Percentiles rank a stretch among this genome's conserved stretches.
Conservation (phyloP, 2,888 invertebrate species). For the Eupithecia pulchellata region DNA sequence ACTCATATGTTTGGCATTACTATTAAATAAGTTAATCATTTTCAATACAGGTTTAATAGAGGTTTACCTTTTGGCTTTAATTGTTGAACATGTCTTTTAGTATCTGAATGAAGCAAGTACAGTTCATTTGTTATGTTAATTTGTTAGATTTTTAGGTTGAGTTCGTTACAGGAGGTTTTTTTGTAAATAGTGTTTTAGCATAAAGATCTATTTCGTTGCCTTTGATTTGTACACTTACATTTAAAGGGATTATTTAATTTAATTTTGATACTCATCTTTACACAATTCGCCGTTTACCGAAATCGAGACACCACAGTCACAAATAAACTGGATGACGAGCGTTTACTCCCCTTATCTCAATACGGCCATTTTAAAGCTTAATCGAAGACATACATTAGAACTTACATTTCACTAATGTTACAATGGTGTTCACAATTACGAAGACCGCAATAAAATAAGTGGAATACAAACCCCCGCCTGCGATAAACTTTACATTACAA, state of each 20-base stretch:
- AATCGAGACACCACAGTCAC: conserved; percentile 75
- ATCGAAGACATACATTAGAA: conserved; percentile 44
- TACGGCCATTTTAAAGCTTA: conserved; percentile 67
- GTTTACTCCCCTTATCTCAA: conserved; percentile 60
- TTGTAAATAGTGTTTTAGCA: neutral
- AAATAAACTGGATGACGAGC: conserved; percentile 69
- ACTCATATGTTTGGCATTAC: neutral
- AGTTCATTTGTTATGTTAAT: neutral
- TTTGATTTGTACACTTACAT: neutral
- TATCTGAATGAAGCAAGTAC: neutral
- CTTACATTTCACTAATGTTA: conserved; percentile 33
- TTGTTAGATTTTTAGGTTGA: neutral
- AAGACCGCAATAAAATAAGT: conserved; percentile 59
- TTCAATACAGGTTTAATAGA: neutral
- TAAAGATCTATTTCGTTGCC: neutral
- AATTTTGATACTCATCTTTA: neutral
- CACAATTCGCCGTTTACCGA: conserved; percentile 47
- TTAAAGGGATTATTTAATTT: neutral
- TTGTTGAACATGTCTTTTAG: neutral
- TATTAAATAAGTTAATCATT: neutral
- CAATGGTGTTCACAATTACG: conserved; percentile 63
- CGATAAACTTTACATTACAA: conserved; percentile 57
- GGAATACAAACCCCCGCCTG: conserved; percentile 63
- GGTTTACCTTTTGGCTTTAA: neutral
- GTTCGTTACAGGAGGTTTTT: neutral